Base-by-base conservation (phyloP, 2,888 invertebrate genomes). In the Ophion costatus region DNA sequence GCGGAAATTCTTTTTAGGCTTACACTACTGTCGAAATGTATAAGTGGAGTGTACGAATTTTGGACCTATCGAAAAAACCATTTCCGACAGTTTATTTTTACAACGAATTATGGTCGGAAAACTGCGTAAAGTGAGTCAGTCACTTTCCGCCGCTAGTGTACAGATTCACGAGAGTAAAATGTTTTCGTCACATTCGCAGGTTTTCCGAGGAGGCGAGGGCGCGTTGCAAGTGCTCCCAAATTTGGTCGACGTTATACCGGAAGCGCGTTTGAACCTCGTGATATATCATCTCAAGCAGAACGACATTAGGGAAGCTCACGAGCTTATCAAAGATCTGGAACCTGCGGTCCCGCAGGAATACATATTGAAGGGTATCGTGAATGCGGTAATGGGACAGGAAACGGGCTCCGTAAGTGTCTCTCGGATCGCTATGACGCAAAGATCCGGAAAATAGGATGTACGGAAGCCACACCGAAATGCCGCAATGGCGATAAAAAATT, bases 291-390 rank as follows among this genome's bases (percentile, higher is more conserved):
- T 99, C 38, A 97, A 97, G 89, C 97, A 97, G 93, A 96, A 98
- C 88, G 98, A 99, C 90, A 96, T 98, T 0, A 95, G 96, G 83
- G 98, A 98, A 92, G 99, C 99, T 0, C 97, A 97, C 89, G 96
- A 97, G 57, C 94, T 99, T 64, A 96, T 99, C 90, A 98, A 98
- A 92, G 98, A 98, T 79, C 94, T 99, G 75, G 98, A 99, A 91
- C 98, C 99, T 0, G 97, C 98, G 1, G 97, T 98, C 1, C 98
- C 99, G 0, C 97, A 98, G 89, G 99, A 99, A 93, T 99, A 98
- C 92, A 98, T 99, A 88, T 95, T 99, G 63, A 98, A 99, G 92
- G 99, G 98, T 0, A 98, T 99, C 29, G 98, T 99, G 0, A 98
- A 98, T 92, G 98, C 98, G 0, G 96, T 98, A 0, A 95, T 99